Conservation (phyloP, 2,797 vertebrate species). For the Malurus leucopterus region DNA sequence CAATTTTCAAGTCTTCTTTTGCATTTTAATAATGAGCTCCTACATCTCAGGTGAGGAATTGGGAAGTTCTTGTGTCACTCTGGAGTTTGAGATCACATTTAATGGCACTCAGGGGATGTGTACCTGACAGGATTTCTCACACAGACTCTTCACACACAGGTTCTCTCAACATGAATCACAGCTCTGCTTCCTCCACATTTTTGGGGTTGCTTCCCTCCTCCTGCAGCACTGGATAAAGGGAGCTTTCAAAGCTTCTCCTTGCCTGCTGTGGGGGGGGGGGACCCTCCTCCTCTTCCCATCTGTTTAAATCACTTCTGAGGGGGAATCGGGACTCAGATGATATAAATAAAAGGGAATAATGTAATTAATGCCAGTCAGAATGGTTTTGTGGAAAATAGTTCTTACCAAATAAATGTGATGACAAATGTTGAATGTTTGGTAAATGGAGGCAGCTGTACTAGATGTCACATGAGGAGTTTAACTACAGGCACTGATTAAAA, state of each 20-base stretch:
- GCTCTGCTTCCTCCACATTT: neutral
- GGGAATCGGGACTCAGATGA: neutral
- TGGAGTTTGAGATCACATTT: neutral
- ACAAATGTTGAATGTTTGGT: constrained; percentile 9
- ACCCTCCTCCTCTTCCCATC: constrained; percentile 15
- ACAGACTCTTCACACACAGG: accelerated
- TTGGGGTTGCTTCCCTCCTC: neutral
- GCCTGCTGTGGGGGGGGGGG: neutral
- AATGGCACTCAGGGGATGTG: neutral
- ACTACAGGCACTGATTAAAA: constrained; percentile 9
- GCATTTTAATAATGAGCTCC: neutral
- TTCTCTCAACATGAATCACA: neutral
- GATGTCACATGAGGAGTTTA: neutral
- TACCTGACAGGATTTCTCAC: neutral
- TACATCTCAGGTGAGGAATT: neutral
- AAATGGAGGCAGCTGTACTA: constrained; percentile 33
- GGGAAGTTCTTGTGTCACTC: neutral
- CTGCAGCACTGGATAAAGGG: neutral
- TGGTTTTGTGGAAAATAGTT: constrained; percentile 25
- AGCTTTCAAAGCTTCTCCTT: neutral
- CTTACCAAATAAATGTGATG: constrained; percentile 36
- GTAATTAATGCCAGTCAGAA: constrained; percentile 27
- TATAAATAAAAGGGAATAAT: constrained; percentile 15
- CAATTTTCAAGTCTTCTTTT: neutral
- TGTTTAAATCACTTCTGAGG: neutral